Percentiles rank a stretch among this genome's conserved stretches.
These are phyloP conservation scores for Oncopeltus fasciatus DNA, from an alignment of 1,140 invertebrate species.

Conservation along the genomic window DNA sequence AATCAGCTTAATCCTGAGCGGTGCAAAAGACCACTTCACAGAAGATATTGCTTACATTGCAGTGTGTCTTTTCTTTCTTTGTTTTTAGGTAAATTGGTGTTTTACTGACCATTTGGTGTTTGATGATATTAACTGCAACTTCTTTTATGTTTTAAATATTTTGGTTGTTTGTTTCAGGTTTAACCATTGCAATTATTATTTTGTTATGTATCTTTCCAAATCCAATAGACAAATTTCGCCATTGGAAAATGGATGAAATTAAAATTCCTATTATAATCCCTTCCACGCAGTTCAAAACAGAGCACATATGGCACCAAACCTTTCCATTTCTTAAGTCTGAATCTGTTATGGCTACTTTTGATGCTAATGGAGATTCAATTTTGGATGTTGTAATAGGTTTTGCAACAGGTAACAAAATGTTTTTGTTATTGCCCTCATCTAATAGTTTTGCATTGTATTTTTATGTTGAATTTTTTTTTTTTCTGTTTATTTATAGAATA, in stretches of 20 bases:
- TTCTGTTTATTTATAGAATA: too few species aligned
- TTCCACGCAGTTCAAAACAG: slow-evolving; percentile 50
- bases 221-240: slow-evolving; percentile 40
- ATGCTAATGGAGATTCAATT: slow-evolving; percentile 58
- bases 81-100: too few species aligned
- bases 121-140: background rate
- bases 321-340: slow-evolving; percentile 63
- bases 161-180: slow-evolving; percentile 29
- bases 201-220: slow-evolving; percentile 49
- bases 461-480: too few species aligned
- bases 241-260: slow-evolving; percentile 31
- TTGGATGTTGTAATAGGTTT: slow-evolving; percentile 67
- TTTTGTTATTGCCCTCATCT: too few species aligned
- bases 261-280: slow-evolving; percentile 33
- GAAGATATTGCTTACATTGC: slow-evolving; percentile 38
- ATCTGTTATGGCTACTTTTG: slow-evolving; percentile 51
- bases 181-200: slow-evolving; percentile 45
- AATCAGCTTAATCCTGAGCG: slow-evolving; percentile 30
- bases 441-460: too few species aligned
- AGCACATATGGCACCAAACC: slow-evolving; percentile 53
- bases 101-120: background rate
- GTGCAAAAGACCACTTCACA: slow-evolving; percentile 37
- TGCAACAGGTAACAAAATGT: slow-evolving; percentile 63
- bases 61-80: too few species aligned
- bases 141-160: background rate